A percentile compares a stretch with the other conserved stretches of the same genome.
phyloP scores from a whole-genome alignment of 2,797 vertebrate species.

The Cyclopterus lumpus region DNA sequence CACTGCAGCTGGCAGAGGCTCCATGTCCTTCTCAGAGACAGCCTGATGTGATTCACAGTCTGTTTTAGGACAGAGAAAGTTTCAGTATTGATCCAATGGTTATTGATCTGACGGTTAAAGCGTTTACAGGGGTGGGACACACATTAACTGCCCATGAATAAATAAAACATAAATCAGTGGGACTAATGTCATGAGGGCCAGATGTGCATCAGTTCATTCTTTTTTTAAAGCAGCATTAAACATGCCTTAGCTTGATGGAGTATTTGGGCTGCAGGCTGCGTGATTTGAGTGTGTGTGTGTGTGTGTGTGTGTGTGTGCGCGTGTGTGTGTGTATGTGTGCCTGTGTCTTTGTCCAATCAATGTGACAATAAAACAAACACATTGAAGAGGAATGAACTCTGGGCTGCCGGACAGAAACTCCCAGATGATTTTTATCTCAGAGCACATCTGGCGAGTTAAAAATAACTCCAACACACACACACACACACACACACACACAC shows the following conservation, averaged over 20 bases:
- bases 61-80: constrained; percentile 44
- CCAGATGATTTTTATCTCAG: constrained; percentile 77
- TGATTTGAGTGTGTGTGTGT: constrained; percentile 15
- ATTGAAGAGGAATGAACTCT: constrained; percentile 65
- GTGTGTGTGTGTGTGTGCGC: constrained; percentile 19
- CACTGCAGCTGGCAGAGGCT: constrained; percentile 24
- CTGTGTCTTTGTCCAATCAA: constrained; percentile 67
- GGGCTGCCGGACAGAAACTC: constrained; percentile 66
- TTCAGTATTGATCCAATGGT: constrained; percentile 67
- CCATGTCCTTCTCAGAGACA: constrained; percentile 42
- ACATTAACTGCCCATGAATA: constrained; percentile 63
- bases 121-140: constrained; percentile 44
- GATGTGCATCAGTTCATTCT: constrained; percentile 58
- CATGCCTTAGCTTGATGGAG: constrained; percentile 11
- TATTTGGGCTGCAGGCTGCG: constrained; percentile 49
- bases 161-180: constrained; percentile 60
- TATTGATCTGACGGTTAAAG: constrained; percentile 75
- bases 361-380: constrained; percentile 77
- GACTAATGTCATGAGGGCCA: constrained; percentile 53
- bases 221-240: constrained; percentile 47
- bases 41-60: constrained; percentile 58
- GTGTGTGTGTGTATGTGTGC: constrained; percentile 16
- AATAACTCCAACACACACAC: constrained; percentile 68
- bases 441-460: constrained; percentile 81
- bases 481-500: too few species aligned